phyloP scores from a whole-genome alignment of 2,888 invertebrate genomes.

The Patella depressa region DNA sequence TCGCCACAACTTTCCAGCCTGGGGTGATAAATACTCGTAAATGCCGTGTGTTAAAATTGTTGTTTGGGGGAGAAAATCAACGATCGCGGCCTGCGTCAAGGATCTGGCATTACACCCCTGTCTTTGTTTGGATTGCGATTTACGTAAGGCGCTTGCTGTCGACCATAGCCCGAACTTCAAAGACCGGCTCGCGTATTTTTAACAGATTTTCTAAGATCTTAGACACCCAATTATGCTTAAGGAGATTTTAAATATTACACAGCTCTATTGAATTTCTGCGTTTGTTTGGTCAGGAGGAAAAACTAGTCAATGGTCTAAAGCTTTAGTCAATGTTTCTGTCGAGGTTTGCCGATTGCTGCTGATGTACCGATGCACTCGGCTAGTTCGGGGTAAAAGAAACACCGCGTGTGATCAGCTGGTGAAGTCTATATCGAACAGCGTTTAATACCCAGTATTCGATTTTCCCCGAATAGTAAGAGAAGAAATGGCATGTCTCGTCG shows the following conservation, averaged over 20 bases:
- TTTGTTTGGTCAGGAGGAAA: background rate
- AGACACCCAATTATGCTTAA: conserved; percentile 7
- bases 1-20: too few relatives aligned
- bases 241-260: conserved; percentile 9
- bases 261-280: background rate
- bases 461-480: background rate
- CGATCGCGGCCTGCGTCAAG: too few relatives aligned
- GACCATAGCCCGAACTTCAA: background rate
- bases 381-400: too few relatives aligned
- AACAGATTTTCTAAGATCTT: background rate
- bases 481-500: background rate
- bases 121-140: background rate
- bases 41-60: too few relatives aligned
- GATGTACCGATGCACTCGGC: too few relatives aligned
- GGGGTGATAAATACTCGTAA: too few relatives aligned
- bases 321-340: too few relatives aligned
- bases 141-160: background rate
- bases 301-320: background rate
- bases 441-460: background rate
- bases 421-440: background rate
- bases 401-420: too few relatives aligned
- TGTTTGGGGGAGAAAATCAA: too few relatives aligned
- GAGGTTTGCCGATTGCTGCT: too few relatives aligned
- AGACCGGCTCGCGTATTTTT: background rate
- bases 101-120: too few relatives aligned